Base-by-base conservation (phyloP, 2,888 invertebrate species). In the Tachina grossa region DNA sequence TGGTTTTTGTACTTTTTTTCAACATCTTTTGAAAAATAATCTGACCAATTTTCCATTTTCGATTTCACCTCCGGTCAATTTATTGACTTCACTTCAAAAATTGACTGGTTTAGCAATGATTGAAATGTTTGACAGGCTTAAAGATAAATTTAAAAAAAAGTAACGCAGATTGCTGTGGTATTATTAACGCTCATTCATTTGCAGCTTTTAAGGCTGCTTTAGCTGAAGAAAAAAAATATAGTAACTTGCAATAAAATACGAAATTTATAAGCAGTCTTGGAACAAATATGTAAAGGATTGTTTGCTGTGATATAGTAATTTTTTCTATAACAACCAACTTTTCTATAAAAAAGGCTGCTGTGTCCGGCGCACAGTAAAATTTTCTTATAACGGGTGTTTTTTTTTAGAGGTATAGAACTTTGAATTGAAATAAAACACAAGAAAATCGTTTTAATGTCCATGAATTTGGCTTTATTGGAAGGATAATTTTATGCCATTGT, bases 21-120 rank as follows among this genome's bases (percentile, higher is more conserved):
- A 59, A 75, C 55, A 51, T 66, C 43, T 69, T 69, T 51, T 76
- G 39, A n/a, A 31, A 65, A 72, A 63, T 72, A 72, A 55, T 68
- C 53, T 81, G 72, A 69, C 53, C 72, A 80, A 75, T 84, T 76
- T 79, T 84, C 68, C 68, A 76, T 84, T 87, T 85, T 72, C 72
- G 83, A 85, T 87, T 87, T 87, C 87, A 87, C 87, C 85, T 85
- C 83, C 83, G 85, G 87, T 77, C 82, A 87, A 87, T 84, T 87
- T 79, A 84, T 78, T 78, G 65, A 78, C 84, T 78, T 81, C 55
- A 77, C 76, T 80, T 83, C 41, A 79, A 79, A 66, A 68, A 59
- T 63, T 71, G 63, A 53, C 63, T 72, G 45, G 39, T 71, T 77
- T 72, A 76, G 43, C 72, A 72, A 80, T 80, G 86, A 80, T 86